Conservation (phyloP, 2,888 invertebrate genomes). For the Zonitis immaculata region DNA sequence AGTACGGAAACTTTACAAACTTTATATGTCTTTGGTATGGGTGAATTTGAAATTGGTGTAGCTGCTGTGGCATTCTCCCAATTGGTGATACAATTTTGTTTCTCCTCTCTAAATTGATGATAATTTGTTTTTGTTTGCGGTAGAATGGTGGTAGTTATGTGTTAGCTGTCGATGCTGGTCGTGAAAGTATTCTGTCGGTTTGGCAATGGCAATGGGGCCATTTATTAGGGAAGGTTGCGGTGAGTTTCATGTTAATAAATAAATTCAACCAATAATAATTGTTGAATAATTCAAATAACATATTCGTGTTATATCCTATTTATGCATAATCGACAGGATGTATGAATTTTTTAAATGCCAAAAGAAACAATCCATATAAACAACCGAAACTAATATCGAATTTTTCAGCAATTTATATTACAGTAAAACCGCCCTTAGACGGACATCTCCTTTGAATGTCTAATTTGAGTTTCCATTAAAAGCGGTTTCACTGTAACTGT, state of each 20-base stretch:
- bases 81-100: conserved; percentile 65
- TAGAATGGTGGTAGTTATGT: conserved; percentile 90
- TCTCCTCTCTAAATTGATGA: not conserved
- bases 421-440: no score
- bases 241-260: conserved; percentile 57
- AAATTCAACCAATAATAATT: no score
- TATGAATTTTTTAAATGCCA: not conserved
- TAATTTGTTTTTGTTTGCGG: not conserved
- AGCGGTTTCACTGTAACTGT: no score
- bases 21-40: conserved; percentile 85
- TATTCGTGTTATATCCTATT: conserved; percentile 16
- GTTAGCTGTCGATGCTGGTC: conserved; percentile 81
- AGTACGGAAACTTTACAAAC: conserved; percentile 85
- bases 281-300: conserved; percentile 21
- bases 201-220: conserved; percentile 97
- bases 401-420: no score
- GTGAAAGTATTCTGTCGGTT: conserved; percentile 85
- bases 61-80: conserved; percentile 86
- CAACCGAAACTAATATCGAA: no score
- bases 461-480: no score
- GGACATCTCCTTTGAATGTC: no score
- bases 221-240: conserved; percentile 88
- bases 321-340: conserved; percentile 8
- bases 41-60: conserved; percentile 82
- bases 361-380: not conserved